Percentiles rank a stretch among this genome's conserved stretches.
Conservation (phyloP, 2,888 invertebrate species). For the Choreutis nemorana region DNA sequence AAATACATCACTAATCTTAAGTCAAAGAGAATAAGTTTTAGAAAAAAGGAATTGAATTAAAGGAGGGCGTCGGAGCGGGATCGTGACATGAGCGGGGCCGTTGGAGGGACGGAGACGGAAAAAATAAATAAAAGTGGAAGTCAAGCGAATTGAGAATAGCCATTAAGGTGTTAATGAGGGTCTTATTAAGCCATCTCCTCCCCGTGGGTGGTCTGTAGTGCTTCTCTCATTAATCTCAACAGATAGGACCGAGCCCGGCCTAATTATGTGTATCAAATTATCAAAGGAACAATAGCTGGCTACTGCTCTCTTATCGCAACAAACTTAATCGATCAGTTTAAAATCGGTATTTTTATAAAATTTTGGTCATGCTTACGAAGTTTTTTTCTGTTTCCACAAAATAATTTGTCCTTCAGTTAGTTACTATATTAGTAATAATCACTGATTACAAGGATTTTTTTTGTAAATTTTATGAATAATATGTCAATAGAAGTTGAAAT, state of each 20-base stretch:
- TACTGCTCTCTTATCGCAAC: no score
- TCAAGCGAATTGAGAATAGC: conserved; percentile 62
- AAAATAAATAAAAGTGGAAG: conserved; percentile 56
- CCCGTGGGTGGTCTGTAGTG: conserved; percentile 56
- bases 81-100: conserved; percentile 21
- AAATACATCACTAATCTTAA: conserved; percentile 63
- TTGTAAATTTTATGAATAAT: no score
- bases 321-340: no score
- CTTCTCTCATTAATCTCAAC: conserved; percentile 57
- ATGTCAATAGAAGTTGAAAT: no score
- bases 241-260: conserved; percentile 44
- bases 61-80: conserved; percentile 37
- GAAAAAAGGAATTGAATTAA: conserved; percentile 60
- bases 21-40: conserved; percentile 62
- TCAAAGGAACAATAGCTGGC: conserved; percentile 26
- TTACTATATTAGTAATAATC: no score
- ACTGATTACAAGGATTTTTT: no score
- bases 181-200: conserved; percentile 64
- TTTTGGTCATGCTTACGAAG: no score
- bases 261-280: no score
- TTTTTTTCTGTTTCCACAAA: no score
- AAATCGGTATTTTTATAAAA: no score
- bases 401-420: no score
- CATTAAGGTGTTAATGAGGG: conserved; percentile 66
- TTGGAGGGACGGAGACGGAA: conserved; percentile 29